phyloP scores from a whole-genome alignment of 1,140 invertebrate genomes.

The Euglossa dilemma region DNA sequence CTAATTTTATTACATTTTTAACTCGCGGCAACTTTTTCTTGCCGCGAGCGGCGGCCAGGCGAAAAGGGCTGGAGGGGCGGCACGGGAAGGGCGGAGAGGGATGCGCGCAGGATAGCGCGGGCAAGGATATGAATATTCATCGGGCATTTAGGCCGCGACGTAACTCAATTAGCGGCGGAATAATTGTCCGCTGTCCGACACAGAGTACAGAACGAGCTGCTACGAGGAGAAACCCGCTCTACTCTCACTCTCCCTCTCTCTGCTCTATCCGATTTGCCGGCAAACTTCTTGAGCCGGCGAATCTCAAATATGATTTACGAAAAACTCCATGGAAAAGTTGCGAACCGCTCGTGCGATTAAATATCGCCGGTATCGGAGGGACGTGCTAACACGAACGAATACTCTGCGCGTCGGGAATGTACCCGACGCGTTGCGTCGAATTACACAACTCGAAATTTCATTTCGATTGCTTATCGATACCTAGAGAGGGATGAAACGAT shows the following conservation, averaged over 20 bases:
- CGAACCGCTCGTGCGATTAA: neutral
- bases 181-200: constrained; percentile 70
- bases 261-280: constrained; percentile 59
- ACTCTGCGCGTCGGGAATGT: too few relatives aligned
- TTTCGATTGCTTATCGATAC: too few relatives aligned
- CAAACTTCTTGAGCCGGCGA: constrained; percentile 60
- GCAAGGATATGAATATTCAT: constrained; percentile 76
- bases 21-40: constrained; percentile 71
- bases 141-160: constrained; percentile 69
- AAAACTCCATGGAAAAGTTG: constrained; percentile 27
- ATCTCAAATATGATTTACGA: constrained; percentile 56
- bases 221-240: constrained; percentile 50
- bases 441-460: too few relatives aligned
- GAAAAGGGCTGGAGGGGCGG: neutral
- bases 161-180: constrained; percentile 74
- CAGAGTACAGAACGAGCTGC: constrained; percentile 59
- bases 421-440: too few relatives aligned
- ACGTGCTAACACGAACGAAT: neutral
- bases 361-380: neutral
- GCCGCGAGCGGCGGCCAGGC: constrained; percentile 10
- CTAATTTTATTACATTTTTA: constrained; percentile 72
- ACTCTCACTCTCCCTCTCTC: neutral
- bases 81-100: neutral
- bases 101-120: constrained; percentile 33
- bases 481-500: too few relatives aligned